Evolutionary conservation across 2,888 invertebrate species (phyloP).

Genomic region (Epirrhoe alternata): DNA sequence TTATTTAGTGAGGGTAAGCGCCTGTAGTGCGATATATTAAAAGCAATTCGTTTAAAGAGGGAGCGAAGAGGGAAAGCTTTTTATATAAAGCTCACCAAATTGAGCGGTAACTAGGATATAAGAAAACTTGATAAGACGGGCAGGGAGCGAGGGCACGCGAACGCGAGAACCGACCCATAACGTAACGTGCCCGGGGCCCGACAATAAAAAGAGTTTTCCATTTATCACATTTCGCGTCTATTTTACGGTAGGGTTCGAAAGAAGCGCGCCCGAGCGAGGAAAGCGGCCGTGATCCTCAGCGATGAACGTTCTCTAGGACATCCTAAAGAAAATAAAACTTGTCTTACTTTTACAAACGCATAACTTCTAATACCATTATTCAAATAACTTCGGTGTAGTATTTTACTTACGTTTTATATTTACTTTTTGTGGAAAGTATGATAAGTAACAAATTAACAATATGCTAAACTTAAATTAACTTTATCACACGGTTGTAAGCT

Average conservation of each 20-base stretch:
- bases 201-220: slow-evolving; percentile 83
- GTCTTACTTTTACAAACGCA: slow-evolving; percentile 78
- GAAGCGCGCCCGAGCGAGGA: slow-evolving; percentile 69
- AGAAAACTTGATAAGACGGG: slow-evolving; percentile 80
- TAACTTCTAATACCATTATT: slow-evolving; percentile 74
- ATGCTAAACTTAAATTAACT: no score
- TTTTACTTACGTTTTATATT: slow-evolving; percentile 38
- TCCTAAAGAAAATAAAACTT: slow-evolving; percentile 80
- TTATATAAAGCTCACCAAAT: slow-evolving; percentile 74
- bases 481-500: neutral
- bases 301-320: slow-evolving; percentile 70
- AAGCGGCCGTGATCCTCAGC: slow-evolving; percentile 71
- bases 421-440: slow-evolving; percentile 6
- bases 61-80: slow-evolving; percentile 65
- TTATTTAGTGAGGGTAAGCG: slow-evolving; percentile 55
- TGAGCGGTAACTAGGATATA: slow-evolving; percentile 80
- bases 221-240: slow-evolving; percentile 85
- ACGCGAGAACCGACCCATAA: slow-evolving; percentile 72
- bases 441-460: no score
- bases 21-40: slow-evolving; percentile 65
- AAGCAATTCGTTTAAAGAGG: slow-evolving; percentile 67
- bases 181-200: slow-evolving; percentile 74
- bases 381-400: slow-evolving; percentile 73
- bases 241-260: slow-evolving; percentile 81
- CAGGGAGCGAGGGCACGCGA: slow-evolving; percentile 53